Conservation (phyloP, 2,797 vertebrate species). For the Muscicapa striata region DNA sequence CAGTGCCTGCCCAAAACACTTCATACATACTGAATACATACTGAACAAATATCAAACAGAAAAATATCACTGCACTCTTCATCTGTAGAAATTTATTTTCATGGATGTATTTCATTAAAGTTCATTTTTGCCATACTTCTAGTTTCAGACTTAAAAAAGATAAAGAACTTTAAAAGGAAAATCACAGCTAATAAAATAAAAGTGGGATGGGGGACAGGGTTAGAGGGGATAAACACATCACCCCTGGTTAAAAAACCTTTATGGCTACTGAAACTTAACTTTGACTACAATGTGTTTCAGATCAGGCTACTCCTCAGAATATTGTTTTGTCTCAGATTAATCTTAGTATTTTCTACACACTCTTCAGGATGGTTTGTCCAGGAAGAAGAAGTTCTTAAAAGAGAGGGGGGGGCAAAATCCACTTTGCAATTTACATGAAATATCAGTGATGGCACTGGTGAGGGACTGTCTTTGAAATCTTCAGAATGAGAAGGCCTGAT, state of each 20-base stretch:
- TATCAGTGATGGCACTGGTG: neutral
- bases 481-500: neutral
- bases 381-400: neutral
- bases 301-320: neutral
- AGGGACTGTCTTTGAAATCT: neutral
- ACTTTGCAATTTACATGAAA: neutral
- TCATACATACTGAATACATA: neutral
- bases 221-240: neutral
- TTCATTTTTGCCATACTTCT: neutral
- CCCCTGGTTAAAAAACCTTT: neutral
- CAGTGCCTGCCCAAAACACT: neutral
- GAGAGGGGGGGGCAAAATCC: rapidly evolving
- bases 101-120: neutral
- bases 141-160: neutral
- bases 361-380: neutral
- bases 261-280: neutral
- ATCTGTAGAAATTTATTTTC: neutral
- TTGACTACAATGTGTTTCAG: neutral
- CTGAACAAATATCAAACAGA: neutral
- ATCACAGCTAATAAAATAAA: neutral
- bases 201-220: neutral
- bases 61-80: neutral
- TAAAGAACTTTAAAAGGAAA: neutral
- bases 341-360: neutral
- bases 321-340: neutral